Conservation (phyloP, 1,140 invertebrate species). For the Bombus soroeensis region DNA sequence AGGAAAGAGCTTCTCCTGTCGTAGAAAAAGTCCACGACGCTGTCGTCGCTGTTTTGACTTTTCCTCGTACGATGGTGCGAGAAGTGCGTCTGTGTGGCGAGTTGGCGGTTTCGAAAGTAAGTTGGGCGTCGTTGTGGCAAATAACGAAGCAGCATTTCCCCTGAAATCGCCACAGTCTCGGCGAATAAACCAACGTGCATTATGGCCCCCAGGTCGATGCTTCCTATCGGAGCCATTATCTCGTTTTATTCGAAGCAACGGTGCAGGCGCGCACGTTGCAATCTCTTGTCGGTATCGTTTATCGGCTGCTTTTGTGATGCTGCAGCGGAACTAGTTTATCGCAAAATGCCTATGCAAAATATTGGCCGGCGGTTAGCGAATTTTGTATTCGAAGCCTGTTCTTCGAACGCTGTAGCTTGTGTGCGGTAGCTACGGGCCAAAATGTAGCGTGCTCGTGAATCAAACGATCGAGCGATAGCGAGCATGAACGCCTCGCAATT, state of each 20-base stretch:
- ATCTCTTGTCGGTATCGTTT: slow-evolving; percentile 46
- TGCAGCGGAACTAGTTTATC: slow-evolving; percentile 47
- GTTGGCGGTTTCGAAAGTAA: background rate
- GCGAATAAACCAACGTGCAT: slow-evolving; percentile 10
- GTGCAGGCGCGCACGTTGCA: background rate
- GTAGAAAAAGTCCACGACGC: too few relatives aligned
- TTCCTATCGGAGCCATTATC: slow-evolving; percentile 57
- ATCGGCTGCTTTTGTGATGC: slow-evolving; percentile 56
- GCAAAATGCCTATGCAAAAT: slow-evolving; percentile 42
- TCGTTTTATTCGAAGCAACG: slow-evolving; percentile 54
- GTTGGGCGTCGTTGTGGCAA: background rate
- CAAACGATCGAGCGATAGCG: background rate
- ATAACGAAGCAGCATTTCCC: slow-evolving; percentile 41
- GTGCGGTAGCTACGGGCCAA: background rate
- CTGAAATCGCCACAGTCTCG: slow-evolving; percentile 5
- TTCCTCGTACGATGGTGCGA: too few relatives aligned
- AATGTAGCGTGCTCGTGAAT: background rate
- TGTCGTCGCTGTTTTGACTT: too few relatives aligned
- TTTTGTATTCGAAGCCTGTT: background rate
- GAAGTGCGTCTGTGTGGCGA: background rate
- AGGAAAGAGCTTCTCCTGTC: too few relatives aligned
- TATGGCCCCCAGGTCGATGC: slow-evolving; percentile 38
- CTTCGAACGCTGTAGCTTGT: background rate
- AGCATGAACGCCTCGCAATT: too few relatives aligned
- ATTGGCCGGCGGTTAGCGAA: background rate